Evolutionary conservation across 2,888 invertebrate genomes (phyloP).

Genomic region (Diploptera punctata): DNA sequence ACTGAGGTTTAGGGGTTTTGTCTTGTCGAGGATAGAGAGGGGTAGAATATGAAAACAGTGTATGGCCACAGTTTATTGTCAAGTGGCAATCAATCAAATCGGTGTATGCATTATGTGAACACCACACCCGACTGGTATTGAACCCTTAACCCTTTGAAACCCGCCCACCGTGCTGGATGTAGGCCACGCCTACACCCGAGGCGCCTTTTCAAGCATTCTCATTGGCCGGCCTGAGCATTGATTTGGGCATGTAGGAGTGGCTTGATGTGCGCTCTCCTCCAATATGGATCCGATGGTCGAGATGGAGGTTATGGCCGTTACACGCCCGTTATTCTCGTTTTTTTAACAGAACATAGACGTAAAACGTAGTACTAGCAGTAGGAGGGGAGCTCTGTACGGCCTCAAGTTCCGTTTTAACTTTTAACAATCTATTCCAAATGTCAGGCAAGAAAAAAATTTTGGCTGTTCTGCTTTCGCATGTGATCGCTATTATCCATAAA

Average conservation of each 20-base stretch:
- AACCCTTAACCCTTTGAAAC: conserved; percentile 29
- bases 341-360: not conserved
- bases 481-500: conserved; percentile 5
- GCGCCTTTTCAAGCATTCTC: conserved; percentile 7
- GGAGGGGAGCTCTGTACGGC: not conserved
- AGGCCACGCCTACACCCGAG: conserved; percentile 32
- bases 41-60: not conserved
- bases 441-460: not conserved
- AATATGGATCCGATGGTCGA: conserved; percentile 34
- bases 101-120: not conserved
- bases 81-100: conserved; percentile 14
- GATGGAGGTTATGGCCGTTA: conserved; percentile 20
- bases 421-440: conserved; percentile 4
- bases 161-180: not conserved
- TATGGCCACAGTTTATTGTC: conserved; percentile 2
- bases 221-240: conserved; percentile 35
- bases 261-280: not conserved
- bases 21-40: too few relatives aligned
- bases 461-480: not conserved
- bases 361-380: not conserved
- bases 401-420: not conserved
- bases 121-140: conserved; percentile 35
- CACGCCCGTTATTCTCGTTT: conserved; percentile 1
- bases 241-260: conserved; percentile 29
- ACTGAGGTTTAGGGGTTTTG: too few relatives aligned